Base-by-base conservation (phyloP, 2,797 vertebrate genomes). In the Eulemur mongoz region DNA sequence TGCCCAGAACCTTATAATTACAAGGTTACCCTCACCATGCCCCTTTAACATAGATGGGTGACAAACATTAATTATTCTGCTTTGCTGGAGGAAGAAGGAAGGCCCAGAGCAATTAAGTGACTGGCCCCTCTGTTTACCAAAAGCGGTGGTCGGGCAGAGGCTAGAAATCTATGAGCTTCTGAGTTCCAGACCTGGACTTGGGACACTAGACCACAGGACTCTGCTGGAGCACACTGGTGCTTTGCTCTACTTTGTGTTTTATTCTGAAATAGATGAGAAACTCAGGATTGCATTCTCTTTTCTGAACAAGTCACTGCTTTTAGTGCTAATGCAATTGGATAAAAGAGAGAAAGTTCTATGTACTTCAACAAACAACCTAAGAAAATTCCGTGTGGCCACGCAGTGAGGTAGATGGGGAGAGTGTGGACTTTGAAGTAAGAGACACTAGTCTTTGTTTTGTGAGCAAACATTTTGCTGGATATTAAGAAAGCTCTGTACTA, bases 1-100 rank as follows among this genome's bases (percentile, higher is more conserved):
- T 93, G 23, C 40, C 52, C 67, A 94, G 73, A 96, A 94, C 22
- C n/a, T 86, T 82, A 45, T 96, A 96, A 93, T 96, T 79, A 91
- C 13, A 13, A 93, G 48, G 76, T 92, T 94, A 80, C 27, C 17
- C 30, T 88, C 52, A 83, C 63, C 86, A 96, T 13, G 92, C n/a
- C 32, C 61, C 59, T 76, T 86, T 65, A 38, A 93, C 73, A 89
- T 43, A 91, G 69, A 82, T 43, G 40, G 7, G 52, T 72, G 85
- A 45, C 57, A 97, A 89, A 81, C 78, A 86, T 20, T 61, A 85
- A 92, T 91, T 79, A 61, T 32, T 22, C 35, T 80, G 61, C 63
- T 80, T 89, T 92, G 6, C 85, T 80, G 70, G 57, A 79, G 35
- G 45, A 91, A 14, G 69, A 93, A 89, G 40, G 18, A 38, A 75